These are phyloP conservation scores for Drosophila takahashii DNA, from an alignment of 1,140 invertebrate genomes.

Conservation along the genomic window DNA sequence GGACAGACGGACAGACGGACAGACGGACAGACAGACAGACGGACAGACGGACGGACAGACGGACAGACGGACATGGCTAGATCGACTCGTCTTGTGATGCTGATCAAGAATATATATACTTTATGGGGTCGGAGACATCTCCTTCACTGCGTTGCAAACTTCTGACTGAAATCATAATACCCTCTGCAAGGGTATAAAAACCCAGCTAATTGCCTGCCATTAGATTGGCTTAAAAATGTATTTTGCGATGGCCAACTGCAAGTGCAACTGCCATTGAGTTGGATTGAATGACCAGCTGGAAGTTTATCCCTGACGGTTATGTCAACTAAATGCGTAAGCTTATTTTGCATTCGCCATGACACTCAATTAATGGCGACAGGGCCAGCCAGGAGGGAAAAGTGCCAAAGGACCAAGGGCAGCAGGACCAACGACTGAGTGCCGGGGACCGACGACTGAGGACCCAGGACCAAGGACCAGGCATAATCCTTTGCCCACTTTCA, in stretches of 20 bases:
- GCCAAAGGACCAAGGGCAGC: background rate
- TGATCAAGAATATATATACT: no score
- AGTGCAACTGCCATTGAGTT: constrained; percentile 35
- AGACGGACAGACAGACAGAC: no score
- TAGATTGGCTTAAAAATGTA: constrained; percentile 38
- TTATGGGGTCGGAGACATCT: no score
- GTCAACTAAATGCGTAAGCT: constrained; percentile 56
- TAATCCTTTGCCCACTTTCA: constrained; percentile 52
- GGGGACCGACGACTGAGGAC: background rate
- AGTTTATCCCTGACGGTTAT: constrained; percentile 44
- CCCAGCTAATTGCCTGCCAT: constrained; percentile 23
- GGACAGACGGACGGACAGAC: no score
- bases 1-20: no score
- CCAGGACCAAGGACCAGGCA: background rate
- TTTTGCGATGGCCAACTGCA: constrained; percentile 15
- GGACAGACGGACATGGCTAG: no score
- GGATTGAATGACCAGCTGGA: constrained; percentile 30
- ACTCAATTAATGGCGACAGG: constrained; percentile 59
- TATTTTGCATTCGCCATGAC: constrained; percentile 66
- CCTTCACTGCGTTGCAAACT: no score
- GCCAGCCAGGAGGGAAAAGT: constrained; percentile 3
- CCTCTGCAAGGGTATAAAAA: no score
- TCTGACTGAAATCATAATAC: no score
- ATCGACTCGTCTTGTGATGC: no score
- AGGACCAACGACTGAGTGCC: background rate